Evolutionary conservation across 2,888 invertebrate genomes (phyloP), one percentile per base, ranked within the genome.

Genomic region (Apotomis capreana): DNA sequence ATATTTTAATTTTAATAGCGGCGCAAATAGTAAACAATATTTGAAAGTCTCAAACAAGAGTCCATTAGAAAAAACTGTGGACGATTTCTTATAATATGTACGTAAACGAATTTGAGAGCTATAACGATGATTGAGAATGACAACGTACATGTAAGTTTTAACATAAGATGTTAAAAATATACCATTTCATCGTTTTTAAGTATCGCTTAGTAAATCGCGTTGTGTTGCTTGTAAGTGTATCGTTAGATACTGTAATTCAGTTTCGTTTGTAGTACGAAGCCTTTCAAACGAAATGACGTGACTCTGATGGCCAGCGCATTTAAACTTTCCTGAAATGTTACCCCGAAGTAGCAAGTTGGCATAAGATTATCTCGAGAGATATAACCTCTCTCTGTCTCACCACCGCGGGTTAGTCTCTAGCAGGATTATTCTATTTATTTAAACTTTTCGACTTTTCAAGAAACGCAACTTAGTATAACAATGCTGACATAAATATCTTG

Each of bases 241-340:
- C 40, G 40, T 12, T 40, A 15, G 58, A 12, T 26, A 57, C 54
- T 64, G 54, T 64, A 64, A 64, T 64, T 64, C 40, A 64, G 65
- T 57, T 67, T 49, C 36, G 49, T 49, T 57, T 57, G 40, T 40
- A 40, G 46, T 46, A 57, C 57, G 46, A 64, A 59, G 60, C 37
- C 54, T 63, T 59, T 61, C n/a, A 40, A 65, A 55, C 26, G 26
- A 51, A 61, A 61, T 60, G 70, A 40, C 61, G 61, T 70, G 54
- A 49, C 54, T 70, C 67, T 51, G 55, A 65, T 60, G 40, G 46
- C 60, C 15, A 44, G 37, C 26, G 49, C 65, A 67, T 71, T 67
- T 67, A 63, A 71, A 71, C 55, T 71, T 67, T 55, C 49, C 40
- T 49, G 40, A 67, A 71, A 71, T 60, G 70, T 65, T 60, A 54